Evolutionary conservation across 2,888 invertebrate species (phyloP).

Genomic region (Macrophya annulata): DNA sequence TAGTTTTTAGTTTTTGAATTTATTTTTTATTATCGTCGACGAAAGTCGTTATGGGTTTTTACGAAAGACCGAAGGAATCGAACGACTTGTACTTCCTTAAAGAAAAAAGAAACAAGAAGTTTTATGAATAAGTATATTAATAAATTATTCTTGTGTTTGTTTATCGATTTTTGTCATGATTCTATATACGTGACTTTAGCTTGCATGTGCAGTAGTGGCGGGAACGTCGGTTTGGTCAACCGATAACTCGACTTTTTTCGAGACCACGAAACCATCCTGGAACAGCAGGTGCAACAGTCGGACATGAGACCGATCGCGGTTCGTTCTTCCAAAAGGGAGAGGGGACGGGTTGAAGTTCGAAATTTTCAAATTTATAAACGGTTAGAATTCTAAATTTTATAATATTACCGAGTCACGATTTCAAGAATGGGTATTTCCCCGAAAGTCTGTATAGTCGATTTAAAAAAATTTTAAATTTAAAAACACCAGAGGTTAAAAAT

Average conservation of each 20-base stretch:
- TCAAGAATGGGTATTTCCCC: too few relatives aligned
- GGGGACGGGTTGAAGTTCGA: neutral
- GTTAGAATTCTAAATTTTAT: too few relatives aligned
- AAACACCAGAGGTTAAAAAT: too few relatives aligned
- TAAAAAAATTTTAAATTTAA: too few relatives aligned
- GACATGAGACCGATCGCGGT: neutral
- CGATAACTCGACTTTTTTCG: constrained; percentile 26
- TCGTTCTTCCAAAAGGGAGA: neutral
- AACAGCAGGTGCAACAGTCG: neutral
- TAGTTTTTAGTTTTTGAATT: too few relatives aligned
- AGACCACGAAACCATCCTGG: constrained; percentile 1
- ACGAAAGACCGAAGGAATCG: too few relatives aligned
- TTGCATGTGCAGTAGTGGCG: neutral
- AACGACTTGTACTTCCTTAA: neutral
- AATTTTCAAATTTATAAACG: too few relatives aligned
- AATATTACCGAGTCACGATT: too few relatives aligned
- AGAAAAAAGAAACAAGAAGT: neutral
- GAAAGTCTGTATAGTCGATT: too few relatives aligned
- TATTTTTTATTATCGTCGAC: neutral
- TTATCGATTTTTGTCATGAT: neutral
- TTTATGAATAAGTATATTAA: neutral
- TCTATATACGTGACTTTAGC: neutral
- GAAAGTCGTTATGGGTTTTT: neutral
- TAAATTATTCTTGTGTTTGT: neutral
- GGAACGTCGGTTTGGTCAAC: neutral